Evolutionary conservation across 2,888 invertebrate genomes (phyloP), one percentile per base, ranked within the genome.

Genomic region (Synergus itoensis): DNA sequence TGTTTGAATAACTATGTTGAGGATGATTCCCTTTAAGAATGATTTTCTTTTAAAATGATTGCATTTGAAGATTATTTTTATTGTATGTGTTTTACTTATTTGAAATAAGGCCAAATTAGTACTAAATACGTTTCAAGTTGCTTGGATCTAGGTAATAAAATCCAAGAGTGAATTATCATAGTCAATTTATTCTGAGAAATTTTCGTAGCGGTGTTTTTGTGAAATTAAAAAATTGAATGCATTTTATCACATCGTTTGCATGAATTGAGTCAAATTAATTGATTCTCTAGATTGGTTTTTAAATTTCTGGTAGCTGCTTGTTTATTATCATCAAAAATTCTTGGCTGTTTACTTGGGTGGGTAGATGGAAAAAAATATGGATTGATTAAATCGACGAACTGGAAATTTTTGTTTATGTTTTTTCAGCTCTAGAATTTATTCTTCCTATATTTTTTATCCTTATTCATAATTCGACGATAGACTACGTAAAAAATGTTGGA

Each of bases 1-100:
- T 86, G 86, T 86, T 85, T 84, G 81, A 80, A 60, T 43, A 82
- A 77, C 80, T 60, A 77, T 79, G 79, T 82, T 83, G 77, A 78
- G 79, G 83, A 83, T 81, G 64, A 63, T 76, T 76, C 43, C n/a
- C 41, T 41, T 60, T 65, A 73, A 79, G 78, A 64, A 64, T 78
- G 63, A 57, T 57, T 57, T 57, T 18, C 28, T 76, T 57, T 18
- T 57, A 18, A 9, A 18, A 9, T 11, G 28, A 21, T 62, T 62
- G 28, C 14, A 62, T 62, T 28, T 28, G 1, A 28, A 28, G 21
- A 14, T 28, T 12, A 28, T 62, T 62, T 62, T 14, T 11, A 14
- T 62, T 62, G 0, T 18, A 57, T 4, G 14, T 21, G 21, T 21
- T 21, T 60, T 60, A 60, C 21, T 62, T 62, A 5, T 62, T 62